These are phyloP conservation scores for Cerceris rybyensis DNA, from an alignment of 2,888 invertebrate species.

Conservation along the genomic window DNA sequence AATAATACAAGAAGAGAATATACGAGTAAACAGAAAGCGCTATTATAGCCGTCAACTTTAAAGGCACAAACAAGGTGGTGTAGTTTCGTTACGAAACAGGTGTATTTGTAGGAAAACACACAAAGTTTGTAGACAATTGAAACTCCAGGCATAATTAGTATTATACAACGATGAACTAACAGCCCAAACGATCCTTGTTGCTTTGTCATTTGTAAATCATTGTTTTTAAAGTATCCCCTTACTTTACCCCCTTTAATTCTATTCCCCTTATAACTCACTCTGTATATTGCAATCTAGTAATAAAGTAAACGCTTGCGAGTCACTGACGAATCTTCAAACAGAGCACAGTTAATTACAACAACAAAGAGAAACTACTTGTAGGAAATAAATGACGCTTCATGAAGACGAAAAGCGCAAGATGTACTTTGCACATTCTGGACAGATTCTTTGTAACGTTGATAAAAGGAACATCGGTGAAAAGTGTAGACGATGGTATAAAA, in stretches of 20 bases:
- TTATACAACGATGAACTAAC: slow-evolving; percentile 27
- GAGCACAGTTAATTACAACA: too few relatives aligned
- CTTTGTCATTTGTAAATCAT: slow-evolving; percentile 53
- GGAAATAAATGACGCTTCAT: too few relatives aligned
- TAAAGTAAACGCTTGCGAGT: too few relatives aligned
- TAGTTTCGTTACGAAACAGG: not conserved
- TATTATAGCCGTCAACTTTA: not conserved
- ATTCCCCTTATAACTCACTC: slow-evolving; percentile 3
- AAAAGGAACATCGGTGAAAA: not conserved
- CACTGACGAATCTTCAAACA: too few relatives aligned
- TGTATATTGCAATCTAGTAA: too few relatives aligned
- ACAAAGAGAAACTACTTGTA: too few relatives aligned
- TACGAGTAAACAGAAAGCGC: too few relatives aligned
- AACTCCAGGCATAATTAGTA: slow-evolving; percentile 40
- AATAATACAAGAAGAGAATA: too few relatives aligned
- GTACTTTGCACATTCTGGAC: too few relatives aligned
- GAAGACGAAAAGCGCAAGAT: too few relatives aligned
- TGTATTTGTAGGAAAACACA: slow-evolving; percentile 19
- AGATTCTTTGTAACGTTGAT: too few relatives aligned
- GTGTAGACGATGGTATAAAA: slow-evolving; percentile 6
- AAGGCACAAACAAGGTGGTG: not conserved
- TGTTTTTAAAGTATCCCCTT: slow-evolving; percentile 24
- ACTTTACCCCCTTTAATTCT: slow-evolving; percentile 32
- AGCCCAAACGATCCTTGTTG: slow-evolving; percentile 50
- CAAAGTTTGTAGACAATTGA: slow-evolving; percentile 41